Base-by-base conservation (phyloP, 2,113 vertebrate genomes). In the Carettochelys insculpta region DNA sequence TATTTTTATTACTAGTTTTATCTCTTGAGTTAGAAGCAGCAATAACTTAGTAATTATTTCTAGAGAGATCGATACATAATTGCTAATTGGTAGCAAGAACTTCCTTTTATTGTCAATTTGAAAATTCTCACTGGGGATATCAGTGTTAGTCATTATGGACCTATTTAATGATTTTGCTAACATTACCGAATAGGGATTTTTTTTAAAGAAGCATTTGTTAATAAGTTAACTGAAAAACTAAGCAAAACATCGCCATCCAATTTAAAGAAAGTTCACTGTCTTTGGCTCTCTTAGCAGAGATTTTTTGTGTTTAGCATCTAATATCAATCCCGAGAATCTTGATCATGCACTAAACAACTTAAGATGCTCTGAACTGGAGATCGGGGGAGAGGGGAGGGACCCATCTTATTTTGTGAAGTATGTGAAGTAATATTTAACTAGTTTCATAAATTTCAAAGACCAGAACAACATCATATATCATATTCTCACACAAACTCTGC, bases 81-180 rank as follows among this genome's bases (percentile, higher is more conserved):
- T 52, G 51, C 47, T 94, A 93, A 91, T 38, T 82, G 93, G 83
- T 90, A 73, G 50, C 79, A 47, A 68, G 50, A 71, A 58, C 47
- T n/a, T 52, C 48, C 56, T 38, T 50, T 79, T 65, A 76, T 13
- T 68, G 52, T 48, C 77, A 54, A 54, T 87, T 82, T 77, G 65
- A 91, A 79, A 58, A 41, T 65, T 79, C 80, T 82, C 80, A 12
- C 43, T 3, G 4, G 85, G 54, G 43, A 53, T 48, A 38, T 47
- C 54, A 27, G 41, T 52, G 50, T 68, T 19, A 20, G 53, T 41
- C 43, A 41, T 12, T 84, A 79, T 27, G 65, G 58, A 58, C 48
- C 65, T 83, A 79, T 16, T 8, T 5, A 78, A 88, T 31, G 1
- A 41, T 77, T 48, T 61, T 51, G 20, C 38, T 68, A 80, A 82